A percentile compares a stretch with the other conserved stretches of the same genome.
Evolutionary conservation across 2,113 vertebrate species (phyloP).

Genomic region (Nycticryphes semicollaris): DNA sequence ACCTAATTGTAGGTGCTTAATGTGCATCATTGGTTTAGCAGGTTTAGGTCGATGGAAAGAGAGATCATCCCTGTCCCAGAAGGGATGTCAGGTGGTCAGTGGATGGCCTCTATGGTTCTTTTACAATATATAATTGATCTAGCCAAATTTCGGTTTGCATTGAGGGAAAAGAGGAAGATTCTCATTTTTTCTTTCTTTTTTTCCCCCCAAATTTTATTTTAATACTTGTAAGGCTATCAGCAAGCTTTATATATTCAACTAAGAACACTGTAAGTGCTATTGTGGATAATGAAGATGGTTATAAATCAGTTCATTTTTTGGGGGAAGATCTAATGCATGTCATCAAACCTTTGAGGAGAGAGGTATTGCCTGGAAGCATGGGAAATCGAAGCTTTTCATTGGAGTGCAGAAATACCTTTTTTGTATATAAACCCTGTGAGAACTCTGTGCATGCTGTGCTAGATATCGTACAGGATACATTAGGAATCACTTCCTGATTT

Average conservation of each 20-base stretch:
- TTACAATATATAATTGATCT: background rate
- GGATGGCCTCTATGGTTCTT: background rate
- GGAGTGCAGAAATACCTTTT: background rate
- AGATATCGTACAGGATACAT: background rate
- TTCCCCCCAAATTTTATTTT: background rate
- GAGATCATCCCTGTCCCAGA: background rate
- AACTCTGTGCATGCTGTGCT: background rate
- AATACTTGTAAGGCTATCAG: background rate
- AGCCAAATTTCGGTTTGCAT: background rate
- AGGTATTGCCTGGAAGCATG: background rate
- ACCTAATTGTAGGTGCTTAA: background rate
- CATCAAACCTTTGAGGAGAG: background rate
- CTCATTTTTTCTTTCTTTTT: rapidly evolving
- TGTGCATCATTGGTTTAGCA: background rate
- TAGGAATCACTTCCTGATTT: background rate
- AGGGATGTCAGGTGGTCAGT: background rate
- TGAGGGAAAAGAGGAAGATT: background rate
- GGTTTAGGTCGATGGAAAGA: background rate
- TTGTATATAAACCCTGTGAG: background rate
- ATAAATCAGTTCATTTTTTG: background rate
- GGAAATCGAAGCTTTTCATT: background rate
- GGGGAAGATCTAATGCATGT: background rate
- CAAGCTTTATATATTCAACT: background rate
- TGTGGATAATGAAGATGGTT: background rate
- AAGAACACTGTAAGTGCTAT: rapidly evolving